phyloP scores from a whole-genome alignment of 2,113 vertebrate species.

The Thamnophis sirtalis region DNA sequence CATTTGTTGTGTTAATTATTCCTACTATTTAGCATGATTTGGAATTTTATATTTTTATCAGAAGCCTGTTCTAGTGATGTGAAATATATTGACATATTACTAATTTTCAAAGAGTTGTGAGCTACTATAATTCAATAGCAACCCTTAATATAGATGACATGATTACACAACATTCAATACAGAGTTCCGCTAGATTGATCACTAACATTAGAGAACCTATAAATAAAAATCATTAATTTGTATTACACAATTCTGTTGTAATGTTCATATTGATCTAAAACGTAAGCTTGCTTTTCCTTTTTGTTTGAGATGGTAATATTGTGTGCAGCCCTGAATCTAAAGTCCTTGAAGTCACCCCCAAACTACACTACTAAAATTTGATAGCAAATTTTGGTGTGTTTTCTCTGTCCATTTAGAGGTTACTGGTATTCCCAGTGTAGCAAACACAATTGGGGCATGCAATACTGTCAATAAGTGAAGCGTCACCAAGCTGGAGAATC shows the following conservation, averaged over 20 bases:
- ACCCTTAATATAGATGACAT: neutral
- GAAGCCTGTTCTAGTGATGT: neutral
- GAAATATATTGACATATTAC: neutral
- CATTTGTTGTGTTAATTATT: neutral
- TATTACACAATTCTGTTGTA: neutral
- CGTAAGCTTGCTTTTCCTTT: neutral
- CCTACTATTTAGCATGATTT: neutral
- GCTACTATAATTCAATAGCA: neutral
- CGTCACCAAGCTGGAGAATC: neutral
- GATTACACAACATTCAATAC: neutral
- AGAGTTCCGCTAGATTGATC: neutral
- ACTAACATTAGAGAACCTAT: neutral
- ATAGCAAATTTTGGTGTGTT: neutral
- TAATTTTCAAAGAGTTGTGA: neutral
- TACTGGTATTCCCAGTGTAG: neutral
- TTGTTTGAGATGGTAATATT: neutral
- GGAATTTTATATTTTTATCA: neutral
- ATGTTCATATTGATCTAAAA: neutral
- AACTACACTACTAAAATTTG: neutral
- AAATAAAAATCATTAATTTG: neutral
- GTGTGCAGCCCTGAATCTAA: neutral
- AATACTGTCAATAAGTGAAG: neutral
- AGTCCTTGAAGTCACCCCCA: neutral
- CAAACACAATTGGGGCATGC: neutral
- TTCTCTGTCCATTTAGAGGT: neutral